Evolutionary conservation across 2,888 invertebrate genomes (phyloP), one percentile per base, ranked within the genome.

Genomic region (Horisme vitalbata): DNA sequence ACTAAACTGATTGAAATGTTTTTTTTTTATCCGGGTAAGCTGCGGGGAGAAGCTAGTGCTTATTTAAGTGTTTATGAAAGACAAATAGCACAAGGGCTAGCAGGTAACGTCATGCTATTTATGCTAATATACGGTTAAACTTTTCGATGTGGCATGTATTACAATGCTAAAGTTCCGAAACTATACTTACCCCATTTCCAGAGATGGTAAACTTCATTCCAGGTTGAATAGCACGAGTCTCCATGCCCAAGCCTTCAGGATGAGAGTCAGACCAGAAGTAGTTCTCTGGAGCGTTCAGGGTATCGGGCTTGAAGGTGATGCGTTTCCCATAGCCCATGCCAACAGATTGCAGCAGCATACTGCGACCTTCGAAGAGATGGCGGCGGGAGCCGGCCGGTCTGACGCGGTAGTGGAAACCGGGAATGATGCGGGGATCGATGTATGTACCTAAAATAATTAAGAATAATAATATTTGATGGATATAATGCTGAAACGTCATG

Each of bases 221-320:
- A 23, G 91, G 92, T 52, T 91, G 90, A 21, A 94, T 91, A 4
- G 93, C 94, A 31, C 93, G 89, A 1, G 93, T 89, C 71, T 94
- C 93, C 69, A 94, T 86, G 35, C 94, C 95, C 47, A 93, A 83
- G 23, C 95, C 95, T 63, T 94, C 93, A 3, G 94, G 92, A 59
- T 93, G 93, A 26, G 93, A 94, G 77, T 95, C 95, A 13, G 94
- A 94, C 94, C 95, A 95, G 79, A 95, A 93, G 72, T 92, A 94
- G 75, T 94, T 94, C 57, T 93, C 90, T 2, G 92, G 92, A 9
- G 82, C 77, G 41, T 92, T 84, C 11, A 91, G 75, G 2, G 91
- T 90, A 55, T 93, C 92, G 0, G 94, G 93, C 60, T 92, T 90
- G 79, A 95, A 95, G 1, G 94, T 94, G 46, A 95, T 86, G 34